Conservation (phyloP, 92 coral and sea anemone genomes). For the Paramuricea clavata region DNA sequence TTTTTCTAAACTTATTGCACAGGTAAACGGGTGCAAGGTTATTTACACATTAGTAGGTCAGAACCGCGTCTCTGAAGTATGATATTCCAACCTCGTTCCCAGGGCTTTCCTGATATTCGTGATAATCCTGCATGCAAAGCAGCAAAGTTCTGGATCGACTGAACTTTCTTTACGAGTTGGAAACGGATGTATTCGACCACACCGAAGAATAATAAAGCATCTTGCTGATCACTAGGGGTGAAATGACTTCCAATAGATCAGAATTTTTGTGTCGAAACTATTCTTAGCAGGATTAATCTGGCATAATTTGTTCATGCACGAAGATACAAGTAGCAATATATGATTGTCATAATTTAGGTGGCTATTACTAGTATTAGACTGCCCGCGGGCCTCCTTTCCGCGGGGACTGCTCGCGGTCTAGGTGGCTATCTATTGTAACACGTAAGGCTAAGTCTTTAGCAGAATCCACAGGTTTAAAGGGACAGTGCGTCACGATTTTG, state of each 20-base stretch:
- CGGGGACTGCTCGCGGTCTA: too few relatives aligned
- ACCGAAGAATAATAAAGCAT: conserved; percentile 59
- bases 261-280: conserved; percentile 49
- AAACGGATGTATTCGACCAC: conserved; percentile 47
- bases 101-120: too few relatives aligned
- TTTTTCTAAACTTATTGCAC: too few relatives aligned
- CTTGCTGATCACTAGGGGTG: conserved; percentile 58
- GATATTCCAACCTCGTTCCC: too few relatives aligned
- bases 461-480: conserved; percentile 39
- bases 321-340: conserved; percentile 9
- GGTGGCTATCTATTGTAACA: conserved; percentile 40
- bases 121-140: too few relatives aligned
- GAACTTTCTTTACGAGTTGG: conserved; percentile 63
- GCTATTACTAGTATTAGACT: too few relatives aligned
- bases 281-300: conserved; percentile 57
- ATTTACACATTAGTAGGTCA: too few relatives aligned
- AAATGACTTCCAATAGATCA: conserved; percentile 29
- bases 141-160: too few relatives aligned
- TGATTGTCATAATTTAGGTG: conserved; percentile 61
- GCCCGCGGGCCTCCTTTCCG: too few relatives aligned
- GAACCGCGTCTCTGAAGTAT: too few relatives aligned
- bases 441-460: conserved; percentile 70
- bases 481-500: conserved; percentile 25
- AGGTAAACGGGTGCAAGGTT: too few relatives aligned
- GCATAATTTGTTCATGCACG: too few relatives aligned